These are phyloP conservation scores for Microctonus hyperodae DNA, from an alignment of 2,888 invertebrate species.

Conservation along the genomic window DNA sequence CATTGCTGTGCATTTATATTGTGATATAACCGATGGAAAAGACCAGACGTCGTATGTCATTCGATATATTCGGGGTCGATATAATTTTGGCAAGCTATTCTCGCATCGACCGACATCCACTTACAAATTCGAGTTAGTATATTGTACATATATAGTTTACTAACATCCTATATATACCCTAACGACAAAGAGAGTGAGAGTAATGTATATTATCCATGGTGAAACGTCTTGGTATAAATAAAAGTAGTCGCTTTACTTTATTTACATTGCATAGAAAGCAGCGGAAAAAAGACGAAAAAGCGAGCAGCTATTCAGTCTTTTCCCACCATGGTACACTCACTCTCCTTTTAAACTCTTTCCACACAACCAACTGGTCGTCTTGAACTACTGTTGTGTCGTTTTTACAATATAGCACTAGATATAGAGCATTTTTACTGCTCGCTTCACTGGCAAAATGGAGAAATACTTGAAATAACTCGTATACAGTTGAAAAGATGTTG, in stretches of 20 bases:
- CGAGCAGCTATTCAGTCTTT: conserved; percentile 34
- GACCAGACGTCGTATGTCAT: conserved; percentile 49
- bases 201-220: conserved; percentile 51
- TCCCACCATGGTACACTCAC: conserved; percentile 6
- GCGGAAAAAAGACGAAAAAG: conserved; percentile 22
- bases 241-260: conserved; percentile 54
- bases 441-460: conserved; percentile 7
- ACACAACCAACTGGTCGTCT: background rate
- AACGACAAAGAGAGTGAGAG: conserved; percentile 23
- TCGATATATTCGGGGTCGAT: conserved; percentile 52
- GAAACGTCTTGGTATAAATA: conserved; percentile 53
- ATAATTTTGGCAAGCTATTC: conserved; percentile 58
- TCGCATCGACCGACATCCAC: conserved; percentile 38
- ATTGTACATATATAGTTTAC: background rate
- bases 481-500: conserved; percentile 2
- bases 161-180: background rate
- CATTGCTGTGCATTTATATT: background rate
- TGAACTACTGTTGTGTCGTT: background rate
- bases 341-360: background rate
- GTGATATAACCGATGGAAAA: conserved; percentile 43
- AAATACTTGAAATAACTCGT: conserved; percentile 5
- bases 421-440: background rate
- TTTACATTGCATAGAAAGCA: conserved; percentile 45
- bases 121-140: conserved; percentile 7
- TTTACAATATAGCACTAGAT: background rate